phyloP scores from a whole-genome alignment of 2,113 vertebrate genomes.

The Neolamprologus longior region DNA sequence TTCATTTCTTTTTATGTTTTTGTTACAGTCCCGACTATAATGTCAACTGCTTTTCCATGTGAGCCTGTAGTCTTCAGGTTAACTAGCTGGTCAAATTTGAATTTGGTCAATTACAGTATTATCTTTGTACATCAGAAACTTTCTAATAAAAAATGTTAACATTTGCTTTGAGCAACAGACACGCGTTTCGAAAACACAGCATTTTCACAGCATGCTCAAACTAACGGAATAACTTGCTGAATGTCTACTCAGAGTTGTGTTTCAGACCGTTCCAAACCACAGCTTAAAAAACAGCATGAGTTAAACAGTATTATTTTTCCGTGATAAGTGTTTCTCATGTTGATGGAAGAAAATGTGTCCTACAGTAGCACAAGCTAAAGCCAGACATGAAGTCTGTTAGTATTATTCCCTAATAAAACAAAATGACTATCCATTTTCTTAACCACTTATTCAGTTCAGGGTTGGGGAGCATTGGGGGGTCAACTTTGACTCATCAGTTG shows the following conservation, averaged over 20 bases:
- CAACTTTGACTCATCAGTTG: background rate
- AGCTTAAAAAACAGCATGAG: background rate
- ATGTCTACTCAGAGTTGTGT: background rate
- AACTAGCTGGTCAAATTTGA: background rate
- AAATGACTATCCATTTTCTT: background rate
- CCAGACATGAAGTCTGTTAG: background rate
- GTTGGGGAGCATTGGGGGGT: background rate
- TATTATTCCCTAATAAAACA: background rate
- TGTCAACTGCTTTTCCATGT: background rate
- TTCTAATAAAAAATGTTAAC: background rate
- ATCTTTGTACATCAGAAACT: background rate
- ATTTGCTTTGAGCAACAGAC: background rate
- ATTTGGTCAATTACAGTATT: background rate
- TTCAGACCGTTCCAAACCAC: background rate
- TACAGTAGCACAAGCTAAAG: background rate
- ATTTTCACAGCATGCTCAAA: background rate
- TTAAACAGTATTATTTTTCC: background rate
- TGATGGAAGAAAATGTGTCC: background rate
- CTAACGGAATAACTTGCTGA: background rate
- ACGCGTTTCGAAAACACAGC: background rate
- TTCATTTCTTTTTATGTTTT: background rate
- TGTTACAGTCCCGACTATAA: background rate
- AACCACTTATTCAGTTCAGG: background rate
- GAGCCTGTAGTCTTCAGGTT: background rate
- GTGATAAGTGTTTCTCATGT: background rate